Evolutionary conservation across 2,113 vertebrate genomes (phyloP).

Genomic region (Paradisaea rubra): DNA sequence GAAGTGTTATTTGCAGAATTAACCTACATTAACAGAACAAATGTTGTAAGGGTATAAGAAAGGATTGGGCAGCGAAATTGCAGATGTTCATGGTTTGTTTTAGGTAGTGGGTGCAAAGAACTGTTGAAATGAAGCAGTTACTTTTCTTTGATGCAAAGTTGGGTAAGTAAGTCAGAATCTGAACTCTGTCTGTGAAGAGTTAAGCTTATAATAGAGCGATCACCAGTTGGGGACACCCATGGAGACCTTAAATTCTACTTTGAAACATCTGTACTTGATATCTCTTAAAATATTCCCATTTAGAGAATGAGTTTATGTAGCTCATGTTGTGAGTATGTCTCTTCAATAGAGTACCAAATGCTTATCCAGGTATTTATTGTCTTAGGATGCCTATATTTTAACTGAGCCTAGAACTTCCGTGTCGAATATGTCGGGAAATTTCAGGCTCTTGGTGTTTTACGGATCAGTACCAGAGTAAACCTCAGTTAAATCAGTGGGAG

Average conservation of each 20-base stretch:
- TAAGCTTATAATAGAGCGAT: constrained; percentile 73
- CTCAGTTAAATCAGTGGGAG: background rate
- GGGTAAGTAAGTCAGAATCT: constrained; percentile 78
- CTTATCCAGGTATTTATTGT: constrained; percentile 70
- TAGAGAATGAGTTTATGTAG: constrained; percentile 81
- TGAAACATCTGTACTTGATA: constrained; percentile 80
- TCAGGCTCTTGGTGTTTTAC: background rate
- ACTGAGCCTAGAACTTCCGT: constrained; percentile 10
- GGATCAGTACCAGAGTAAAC: background rate
- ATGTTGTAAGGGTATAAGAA: constrained; percentile 81
- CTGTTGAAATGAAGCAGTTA: constrained; percentile 82
- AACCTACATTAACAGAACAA: constrained; percentile 92
- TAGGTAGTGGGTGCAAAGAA: constrained; percentile 73
- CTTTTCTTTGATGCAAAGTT: constrained; percentile 82
- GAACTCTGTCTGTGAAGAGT: constrained; percentile 78
- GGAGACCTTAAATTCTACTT: constrained; percentile 79
- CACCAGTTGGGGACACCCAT: constrained; percentile 75
- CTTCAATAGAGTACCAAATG: constrained; percentile 70
- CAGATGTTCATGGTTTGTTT: constrained; percentile 75
- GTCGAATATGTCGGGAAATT: background rate
- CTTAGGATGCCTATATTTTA: constrained; percentile 44
- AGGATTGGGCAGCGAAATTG: constrained; percentile 82
- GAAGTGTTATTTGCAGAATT: constrained; percentile 96
- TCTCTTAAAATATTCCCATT: constrained; percentile 78
- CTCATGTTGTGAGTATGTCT: constrained; percentile 77